phyloP scores from a whole-genome alignment of 1,140 invertebrate species.

The Trichonephila clavipes region DNA sequence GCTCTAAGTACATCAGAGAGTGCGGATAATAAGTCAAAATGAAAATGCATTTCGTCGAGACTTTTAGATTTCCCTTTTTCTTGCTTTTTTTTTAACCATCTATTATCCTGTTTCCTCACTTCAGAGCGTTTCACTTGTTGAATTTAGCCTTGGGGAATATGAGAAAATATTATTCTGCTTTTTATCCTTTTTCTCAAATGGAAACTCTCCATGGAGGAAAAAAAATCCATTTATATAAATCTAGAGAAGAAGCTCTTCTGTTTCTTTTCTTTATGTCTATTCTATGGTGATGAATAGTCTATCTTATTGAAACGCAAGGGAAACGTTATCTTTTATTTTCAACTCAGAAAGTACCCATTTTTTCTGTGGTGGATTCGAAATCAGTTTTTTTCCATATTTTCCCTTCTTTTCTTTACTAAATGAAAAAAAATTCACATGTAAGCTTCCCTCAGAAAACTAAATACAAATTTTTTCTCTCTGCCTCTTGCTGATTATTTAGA shows the following conservation, averaged over 20 bases:
- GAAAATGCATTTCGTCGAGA: not conserved
- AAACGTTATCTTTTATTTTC: constrained; percentile 48
- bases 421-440: not conserved
- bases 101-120: constrained; percentile 6
- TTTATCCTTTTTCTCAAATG: constrained; percentile 45
- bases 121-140: constrained; percentile 42
- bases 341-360: not conserved
- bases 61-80: not conserved
- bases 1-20: constrained; percentile 26
- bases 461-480: not conserved
- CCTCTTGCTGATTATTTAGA: not conserved
- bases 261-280: constrained; percentile 44
- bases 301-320: constrained; percentile 40
- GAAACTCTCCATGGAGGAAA: not conserved
- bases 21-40: not conserved
- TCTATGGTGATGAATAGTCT: constrained; percentile 52
- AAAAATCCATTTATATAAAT: constrained; percentile 50
- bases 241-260: constrained; percentile 1
- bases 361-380: constrained; percentile 29
- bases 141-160: constrained; percentile 51
- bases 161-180: constrained; percentile 33
- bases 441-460: not conserved
- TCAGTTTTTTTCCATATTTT: not conserved
- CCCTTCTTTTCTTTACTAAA: not conserved
- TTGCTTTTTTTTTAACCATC: not conserved